Evolutionary conservation across 2,797 vertebrate genomes (phyloP).

Genomic region (Gymnoscopelus microlampas): DNA sequence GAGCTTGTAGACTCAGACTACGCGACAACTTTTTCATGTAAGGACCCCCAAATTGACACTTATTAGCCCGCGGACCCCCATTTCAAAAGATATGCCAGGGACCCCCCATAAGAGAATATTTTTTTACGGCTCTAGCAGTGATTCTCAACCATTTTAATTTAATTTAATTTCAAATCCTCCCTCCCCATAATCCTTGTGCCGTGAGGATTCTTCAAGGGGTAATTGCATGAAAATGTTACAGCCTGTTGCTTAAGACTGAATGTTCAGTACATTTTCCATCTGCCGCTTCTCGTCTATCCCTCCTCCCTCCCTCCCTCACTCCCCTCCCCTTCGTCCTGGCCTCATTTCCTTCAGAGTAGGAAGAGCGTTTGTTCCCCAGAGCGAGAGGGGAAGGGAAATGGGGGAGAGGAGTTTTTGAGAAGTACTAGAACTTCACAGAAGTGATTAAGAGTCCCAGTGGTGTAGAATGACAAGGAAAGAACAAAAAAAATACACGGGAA

Average conservation of each 20-base stretch:
- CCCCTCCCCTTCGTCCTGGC: conserved; percentile 46
- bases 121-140: too few species aligned
- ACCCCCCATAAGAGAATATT: too few species aligned
- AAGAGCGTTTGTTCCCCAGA: conserved; percentile 45
- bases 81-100: too few species aligned
- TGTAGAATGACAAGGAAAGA: not conserved
- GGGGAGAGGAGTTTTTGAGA: conserved; percentile 30
- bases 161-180: too few species aligned
- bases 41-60: too few species aligned
- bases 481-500: not conserved
- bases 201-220: not conserved
- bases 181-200: too few species aligned
- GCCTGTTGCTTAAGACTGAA: conserved; percentile 33
- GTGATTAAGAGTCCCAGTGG: conserved; percentile 17
- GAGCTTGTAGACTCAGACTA: too few species aligned
- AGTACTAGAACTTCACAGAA: conserved; percentile 43
- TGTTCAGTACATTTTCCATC: conserved; percentile 74
- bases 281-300: conserved; percentile 72
- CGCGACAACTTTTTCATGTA: too few species aligned
- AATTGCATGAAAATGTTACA: conserved; percentile 13
- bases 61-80: too few species aligned
- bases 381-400: conserved; percentile 34
- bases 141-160: too few species aligned
- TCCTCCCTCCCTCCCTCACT: conserved; percentile 56
- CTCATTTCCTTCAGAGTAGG: conserved; percentile 62